Evolutionary conservation across 2,797 vertebrate genomes (phyloP), one percentile per base, ranked within the genome.

Genomic region (Gymnoscopelus braueri): DNA sequence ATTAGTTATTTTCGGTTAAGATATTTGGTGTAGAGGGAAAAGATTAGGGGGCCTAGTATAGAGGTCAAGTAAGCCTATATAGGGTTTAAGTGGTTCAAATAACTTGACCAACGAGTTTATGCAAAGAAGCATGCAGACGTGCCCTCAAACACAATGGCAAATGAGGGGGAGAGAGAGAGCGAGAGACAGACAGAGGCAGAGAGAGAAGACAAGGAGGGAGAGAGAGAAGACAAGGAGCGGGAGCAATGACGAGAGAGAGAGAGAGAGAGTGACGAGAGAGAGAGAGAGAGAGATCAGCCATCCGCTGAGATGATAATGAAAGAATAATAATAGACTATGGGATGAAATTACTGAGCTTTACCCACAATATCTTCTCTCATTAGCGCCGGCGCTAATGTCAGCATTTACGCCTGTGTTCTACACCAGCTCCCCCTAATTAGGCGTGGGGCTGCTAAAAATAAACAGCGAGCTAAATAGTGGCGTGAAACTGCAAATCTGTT

Each of bases 381-480:
- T 94, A 94, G 90, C 82, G 69, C 63, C 74, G 63, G 84, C 82
- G 82, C 88, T 93, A 93, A 94, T 92, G 88, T 91, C 90, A 81
- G 85, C 83, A 69, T 93, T 93, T 92, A 90, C 89, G 91, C 90
- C 90, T 85, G 87, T 89, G 90, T 92, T 92, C 88, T 91, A 90
- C 90, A 89, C 87, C 87, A 90, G 89, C 91, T 93, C 92, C 87
- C 87, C 83, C 91, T 93, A 94, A 94, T 94, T 94, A 94, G 88
- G 88, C 85, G 58, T 82, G 75, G 39, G 80, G 83, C 82, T 89
- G 88, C 91, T 92, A 90, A 93, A 94, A 92, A 93, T 93, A 92
- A 91, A 91, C 87, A 87, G 81, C 79, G 90, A 91, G 90, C 90
- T 89, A 90, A 91, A 91, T 84, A 87, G 85, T 87, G 84, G 88